Evolutionary conservation across 2,797 vertebrate genomes (phyloP), one percentile per base, ranked within the genome.

Genomic region (Pteropus rufus): DNA sequence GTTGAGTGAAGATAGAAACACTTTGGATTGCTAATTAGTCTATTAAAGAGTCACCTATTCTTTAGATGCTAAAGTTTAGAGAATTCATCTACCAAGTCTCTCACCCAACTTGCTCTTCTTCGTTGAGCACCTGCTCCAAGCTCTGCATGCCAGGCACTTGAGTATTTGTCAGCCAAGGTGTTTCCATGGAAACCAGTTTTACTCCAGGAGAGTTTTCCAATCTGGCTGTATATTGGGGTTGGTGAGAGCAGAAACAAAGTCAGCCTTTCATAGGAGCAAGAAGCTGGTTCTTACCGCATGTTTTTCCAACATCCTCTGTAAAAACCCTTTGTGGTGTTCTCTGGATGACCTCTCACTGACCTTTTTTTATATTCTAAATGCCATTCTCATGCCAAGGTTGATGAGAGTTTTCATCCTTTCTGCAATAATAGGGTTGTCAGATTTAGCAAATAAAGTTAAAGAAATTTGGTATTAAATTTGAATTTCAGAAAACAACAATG

Each of bases 221-320:
- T 88, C 64, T 82, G 82, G 36, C 82, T 94, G 54, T 91, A 93
- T 97, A 96, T 79, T 95, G 91, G 70, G 89, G 91, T 96, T 91
- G 86, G 54, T 79, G 73, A 96, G 79, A 70, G 77, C 82, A 93
- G 73, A 90, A 95, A 96, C 91, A 97, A 96, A 96, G 92, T 79
- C 86, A 90, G 62, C 72, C 73, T 96, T 97, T 97, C 93, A 95
- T 2, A 91, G 69, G 36, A 79, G 41, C 3, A 23, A 89, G 84
- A 72, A 69, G 80, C 72, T 95, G 36, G 44, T 0, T 7, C 82
- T 58, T 73, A 70, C 84, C 19, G 0, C 44, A 62, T 76, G 93
- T 69, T 97, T 94, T 91, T 64, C 75, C 67, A 96, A 49, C 36
- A 92, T 96, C 49, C 89, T 93, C 70, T 86, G 65, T 93, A 96